Evolutionary conservation across 2,888 invertebrate species (phyloP).

Genomic region (Mesoligia furuncula): DNA sequence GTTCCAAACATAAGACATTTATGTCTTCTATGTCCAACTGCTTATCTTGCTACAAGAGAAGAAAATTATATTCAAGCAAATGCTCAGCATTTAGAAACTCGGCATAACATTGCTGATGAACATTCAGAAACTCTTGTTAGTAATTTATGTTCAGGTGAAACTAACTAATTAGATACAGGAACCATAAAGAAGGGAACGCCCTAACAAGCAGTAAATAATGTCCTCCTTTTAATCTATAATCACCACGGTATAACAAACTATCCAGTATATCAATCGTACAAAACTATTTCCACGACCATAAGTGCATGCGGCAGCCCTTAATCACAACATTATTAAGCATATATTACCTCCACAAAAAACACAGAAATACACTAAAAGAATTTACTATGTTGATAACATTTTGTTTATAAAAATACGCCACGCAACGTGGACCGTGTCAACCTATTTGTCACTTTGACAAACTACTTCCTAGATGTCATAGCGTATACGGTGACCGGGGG

Average conservation of each 20-base stretch:
- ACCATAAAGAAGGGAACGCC: neutral
- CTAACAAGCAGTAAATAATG: slow-evolving; percentile 14
- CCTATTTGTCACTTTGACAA: slow-evolving; percentile 75
- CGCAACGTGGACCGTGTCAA: slow-evolving; percentile 68
- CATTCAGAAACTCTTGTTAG: neutral
- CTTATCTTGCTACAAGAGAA: neutral
- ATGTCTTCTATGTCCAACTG: neutral
- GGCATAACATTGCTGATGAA: too few relatives aligned
- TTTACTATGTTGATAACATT: slow-evolving; percentile 66
- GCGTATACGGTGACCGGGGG: slow-evolving; percentile 67
- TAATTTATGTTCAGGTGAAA: slow-evolving; percentile 1
- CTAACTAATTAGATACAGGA: slow-evolving; percentile 7
- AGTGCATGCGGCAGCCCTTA: slow-evolving; percentile 43
- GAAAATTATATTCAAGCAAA: neutral
- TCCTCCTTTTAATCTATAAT: slow-evolving; percentile 35
- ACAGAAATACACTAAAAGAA: slow-evolving; percentile 59
- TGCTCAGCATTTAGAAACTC: neutral
- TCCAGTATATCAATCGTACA: slow-evolving; percentile 46
- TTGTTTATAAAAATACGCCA: slow-evolving; percentile 73
- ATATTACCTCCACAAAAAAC: slow-evolving; percentile 56
- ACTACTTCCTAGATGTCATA: slow-evolving; percentile 73
- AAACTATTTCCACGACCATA: slow-evolving; percentile 47
- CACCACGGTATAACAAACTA: slow-evolving; percentile 31
- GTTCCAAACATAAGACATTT: neutral
- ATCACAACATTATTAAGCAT: slow-evolving; percentile 64